Conservation (phyloP, 2,113 vertebrate genomes). For the Chionomys nivalis region DNA sequence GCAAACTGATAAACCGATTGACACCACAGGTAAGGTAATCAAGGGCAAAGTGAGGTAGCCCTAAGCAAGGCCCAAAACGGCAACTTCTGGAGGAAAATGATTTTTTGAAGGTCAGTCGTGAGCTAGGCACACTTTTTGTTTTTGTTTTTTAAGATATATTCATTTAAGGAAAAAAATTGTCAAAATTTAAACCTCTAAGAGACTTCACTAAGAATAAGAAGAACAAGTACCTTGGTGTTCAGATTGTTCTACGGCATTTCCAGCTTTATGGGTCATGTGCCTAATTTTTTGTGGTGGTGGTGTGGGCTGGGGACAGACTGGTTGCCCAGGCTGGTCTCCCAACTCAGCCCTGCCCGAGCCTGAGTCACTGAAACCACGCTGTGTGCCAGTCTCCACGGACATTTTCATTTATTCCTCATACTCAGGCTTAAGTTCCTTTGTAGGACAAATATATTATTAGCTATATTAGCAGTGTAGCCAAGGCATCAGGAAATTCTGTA, state of each 20-base stretch:
- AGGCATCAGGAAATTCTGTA: not conserved
- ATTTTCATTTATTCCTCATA: not conserved
- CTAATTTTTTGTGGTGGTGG: not conserved
- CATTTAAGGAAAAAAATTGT: not conserved
- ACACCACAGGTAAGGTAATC: not conserved
- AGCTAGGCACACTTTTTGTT: not conserved
- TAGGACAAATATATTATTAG: not conserved
- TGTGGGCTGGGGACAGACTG: not conserved
- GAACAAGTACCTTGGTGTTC: not conserved
- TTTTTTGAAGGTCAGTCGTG: not conserved
- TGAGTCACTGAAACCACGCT: not conserved
- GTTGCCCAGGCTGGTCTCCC: not conserved
- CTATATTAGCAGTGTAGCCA: not conserved
- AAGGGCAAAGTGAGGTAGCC: no score
- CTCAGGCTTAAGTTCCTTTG: not conserved
- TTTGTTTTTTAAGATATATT: not conserved
- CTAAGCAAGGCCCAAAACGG: not conserved
- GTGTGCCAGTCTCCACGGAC: not conserved
- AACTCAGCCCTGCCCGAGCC: not conserved
- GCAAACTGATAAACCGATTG: not conserved
- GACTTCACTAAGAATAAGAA: not conserved
- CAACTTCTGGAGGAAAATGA: not conserved
- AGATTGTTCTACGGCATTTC: not conserved
- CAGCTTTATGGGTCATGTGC: not conserved
- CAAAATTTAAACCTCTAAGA: not conserved